phyloP scores from a whole-genome alignment of 2,888 invertebrate species.

The Eupithecia subfuscata region DNA sequence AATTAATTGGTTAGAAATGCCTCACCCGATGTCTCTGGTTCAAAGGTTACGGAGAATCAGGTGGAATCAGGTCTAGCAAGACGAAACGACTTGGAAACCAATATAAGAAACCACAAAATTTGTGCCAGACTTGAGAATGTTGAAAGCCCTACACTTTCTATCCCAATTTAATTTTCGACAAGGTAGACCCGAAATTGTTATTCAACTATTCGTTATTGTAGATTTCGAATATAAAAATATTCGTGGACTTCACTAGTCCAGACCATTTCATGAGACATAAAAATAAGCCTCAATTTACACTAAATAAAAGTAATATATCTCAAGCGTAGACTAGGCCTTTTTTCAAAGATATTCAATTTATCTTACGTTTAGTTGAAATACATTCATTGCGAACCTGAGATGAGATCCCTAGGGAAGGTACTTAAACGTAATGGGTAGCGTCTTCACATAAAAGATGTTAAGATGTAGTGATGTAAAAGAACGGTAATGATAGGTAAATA shows the following conservation, averaged over 20 bases:
- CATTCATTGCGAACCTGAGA: background rate
- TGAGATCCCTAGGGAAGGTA: background rate
- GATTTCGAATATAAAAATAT: background rate
- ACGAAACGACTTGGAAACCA: background rate
- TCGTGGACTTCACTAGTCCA: background rate
- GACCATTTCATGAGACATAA: background rate
- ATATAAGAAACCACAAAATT: background rate
- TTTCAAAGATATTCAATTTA: background rate
- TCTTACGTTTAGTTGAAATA: background rate
- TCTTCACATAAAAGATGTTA: background rate
- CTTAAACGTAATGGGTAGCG: background rate
- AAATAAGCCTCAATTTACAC: background rate
- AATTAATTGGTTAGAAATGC: conserved; percentile 12
- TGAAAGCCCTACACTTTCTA: background rate
- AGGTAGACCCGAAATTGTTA: background rate
- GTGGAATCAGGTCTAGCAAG: background rate
- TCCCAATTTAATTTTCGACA: background rate
- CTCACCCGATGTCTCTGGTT: conserved; percentile 1
- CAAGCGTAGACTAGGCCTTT: background rate
- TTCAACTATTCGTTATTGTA: background rate
- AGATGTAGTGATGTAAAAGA: background rate
- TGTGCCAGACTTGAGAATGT: background rate
- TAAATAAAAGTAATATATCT: background rate
- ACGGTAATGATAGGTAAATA: background rate
- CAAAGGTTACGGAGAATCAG: conserved; percentile 12